Conservation (phyloP, 2,113 vertebrate species). For the Ceratotherium simum region DNA sequence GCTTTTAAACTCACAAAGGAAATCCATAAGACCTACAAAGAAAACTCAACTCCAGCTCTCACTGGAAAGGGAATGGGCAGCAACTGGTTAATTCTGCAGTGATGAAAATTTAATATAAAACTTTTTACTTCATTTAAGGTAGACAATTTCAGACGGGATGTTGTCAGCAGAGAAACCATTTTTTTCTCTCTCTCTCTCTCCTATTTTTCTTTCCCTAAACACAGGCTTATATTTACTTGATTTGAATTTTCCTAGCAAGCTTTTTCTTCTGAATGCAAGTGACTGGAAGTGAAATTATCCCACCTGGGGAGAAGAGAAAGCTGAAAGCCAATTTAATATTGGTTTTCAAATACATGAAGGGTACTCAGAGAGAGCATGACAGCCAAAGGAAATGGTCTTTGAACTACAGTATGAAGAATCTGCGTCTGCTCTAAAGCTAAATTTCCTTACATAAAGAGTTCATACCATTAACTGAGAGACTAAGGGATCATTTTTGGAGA, state of each 20-base stretch:
- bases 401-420: conserved; percentile 13
- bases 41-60: not conserved
- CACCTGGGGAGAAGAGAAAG: not conserved
- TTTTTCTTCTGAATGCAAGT: conserved; percentile 63
- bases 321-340: conserved; percentile 39
- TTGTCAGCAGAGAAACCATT: not conserved
- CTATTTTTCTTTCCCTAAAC: not conserved
- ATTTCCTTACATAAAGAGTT: conserved; percentile 16
- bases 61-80: not conserved
- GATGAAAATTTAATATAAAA: not conserved
- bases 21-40: conserved; percentile 4
- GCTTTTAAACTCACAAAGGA: conserved; percentile 66
- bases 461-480: not conserved
- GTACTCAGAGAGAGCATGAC: not conserved
- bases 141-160: not conserved
- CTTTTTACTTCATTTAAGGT: not conserved
- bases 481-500: not conserved
- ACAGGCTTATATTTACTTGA: conserved; percentile 31
- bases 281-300: conserved; percentile 43
- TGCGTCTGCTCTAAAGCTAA: conserved; percentile 36
- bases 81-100: not conserved
- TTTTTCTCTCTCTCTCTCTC: no score
- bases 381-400: conserved; percentile 41
- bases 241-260: conserved; percentile 37
- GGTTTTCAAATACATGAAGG: conserved; percentile 45